phyloP scores from a whole-genome alignment of 37 sponge, comb jelly and placozoan species.

The Halichondria panicea region DNA sequence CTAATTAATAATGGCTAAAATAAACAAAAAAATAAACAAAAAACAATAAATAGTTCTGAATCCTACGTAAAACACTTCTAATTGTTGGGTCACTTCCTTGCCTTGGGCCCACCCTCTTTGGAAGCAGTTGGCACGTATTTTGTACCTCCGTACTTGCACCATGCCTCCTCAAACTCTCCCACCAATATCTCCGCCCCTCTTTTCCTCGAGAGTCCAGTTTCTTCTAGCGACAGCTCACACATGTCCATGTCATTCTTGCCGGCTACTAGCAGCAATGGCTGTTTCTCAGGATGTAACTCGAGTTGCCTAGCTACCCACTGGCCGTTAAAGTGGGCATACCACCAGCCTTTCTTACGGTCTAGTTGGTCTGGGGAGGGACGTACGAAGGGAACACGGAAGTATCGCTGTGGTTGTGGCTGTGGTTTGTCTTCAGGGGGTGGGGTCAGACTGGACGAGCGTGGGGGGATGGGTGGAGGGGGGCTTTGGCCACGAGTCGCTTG shows the following conservation, averaged over 20 bases:
- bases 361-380: slow-evolving; percentile 56
- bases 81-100: no score
- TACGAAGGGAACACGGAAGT: slow-evolving; percentile 93
- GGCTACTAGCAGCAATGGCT: slow-evolving; percentile 82
- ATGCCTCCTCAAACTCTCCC: slow-evolving; percentile 85
- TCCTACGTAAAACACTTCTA: no score
- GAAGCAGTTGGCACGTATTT: slow-evolving; percentile 53
- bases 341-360: slow-evolving; percentile 90
- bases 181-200: slow-evolving; percentile 91
- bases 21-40: no score
- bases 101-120: no score
- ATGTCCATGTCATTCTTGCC: slow-evolving; percentile 95
- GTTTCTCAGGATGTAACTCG: slow-evolving; percentile 88
- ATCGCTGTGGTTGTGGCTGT: slow-evolving; percentile 66
- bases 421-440: background rate
- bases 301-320: slow-evolving; percentile 96
- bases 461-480: slow-evolving; percentile 29
- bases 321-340: slow-evolving; percentile 99
- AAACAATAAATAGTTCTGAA: no score
- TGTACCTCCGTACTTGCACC: slow-evolving; percentile 82
- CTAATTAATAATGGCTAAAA: no score
- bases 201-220: slow-evolving; percentile 90
- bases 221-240: slow-evolving; percentile 95
- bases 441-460: slow-evolving; percentile 5
- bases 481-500: no score